Evolutionary conservation across 2,888 invertebrate genomes (phyloP).

Genomic region (Loripinus fragilis): DNA sequence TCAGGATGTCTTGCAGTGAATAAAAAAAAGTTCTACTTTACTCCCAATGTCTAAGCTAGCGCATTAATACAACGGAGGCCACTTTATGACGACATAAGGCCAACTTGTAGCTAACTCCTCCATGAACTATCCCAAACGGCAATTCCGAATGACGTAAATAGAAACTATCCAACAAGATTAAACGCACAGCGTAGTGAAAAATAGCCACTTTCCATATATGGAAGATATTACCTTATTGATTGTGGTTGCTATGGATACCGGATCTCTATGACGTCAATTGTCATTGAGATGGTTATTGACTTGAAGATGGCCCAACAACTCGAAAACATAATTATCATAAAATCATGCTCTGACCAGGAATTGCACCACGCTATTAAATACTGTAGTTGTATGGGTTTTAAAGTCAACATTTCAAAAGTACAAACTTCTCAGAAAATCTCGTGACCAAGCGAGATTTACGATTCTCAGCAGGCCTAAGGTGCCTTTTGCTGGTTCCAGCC

Average conservation of each 20-base stretch:
- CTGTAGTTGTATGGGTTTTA: no score
- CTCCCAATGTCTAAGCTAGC: not conserved
- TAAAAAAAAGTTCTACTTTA: not conserved
- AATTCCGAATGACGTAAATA: slow-evolving; percentile 9
- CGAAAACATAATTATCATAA: no score
- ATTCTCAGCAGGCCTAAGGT: no score
- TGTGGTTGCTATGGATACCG: slow-evolving; percentile 44
- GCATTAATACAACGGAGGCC: not conserved
- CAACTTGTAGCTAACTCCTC: no score
- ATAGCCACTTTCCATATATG: slow-evolving; percentile 36
- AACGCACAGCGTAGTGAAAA: not conserved
- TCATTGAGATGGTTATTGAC: not conserved
- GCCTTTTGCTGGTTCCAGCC: no score
- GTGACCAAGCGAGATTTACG: not conserved
- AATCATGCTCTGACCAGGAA: no score
- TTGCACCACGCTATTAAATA: no score
- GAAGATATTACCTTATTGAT: slow-evolving; percentile 57
- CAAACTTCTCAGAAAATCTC: no score
- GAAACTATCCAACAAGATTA: not conserved
- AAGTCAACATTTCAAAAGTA: no score
- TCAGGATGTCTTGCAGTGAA: not conserved
- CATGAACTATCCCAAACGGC: not conserved
- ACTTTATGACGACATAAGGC: not conserved
- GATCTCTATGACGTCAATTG: slow-evolving; percentile 4
- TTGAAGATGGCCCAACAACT: not conserved